These are phyloP conservation scores for Sebastes wilsoni DNA, from an alignment of 2,797 vertebrate genomes.

Conservation along the genomic window DNA sequence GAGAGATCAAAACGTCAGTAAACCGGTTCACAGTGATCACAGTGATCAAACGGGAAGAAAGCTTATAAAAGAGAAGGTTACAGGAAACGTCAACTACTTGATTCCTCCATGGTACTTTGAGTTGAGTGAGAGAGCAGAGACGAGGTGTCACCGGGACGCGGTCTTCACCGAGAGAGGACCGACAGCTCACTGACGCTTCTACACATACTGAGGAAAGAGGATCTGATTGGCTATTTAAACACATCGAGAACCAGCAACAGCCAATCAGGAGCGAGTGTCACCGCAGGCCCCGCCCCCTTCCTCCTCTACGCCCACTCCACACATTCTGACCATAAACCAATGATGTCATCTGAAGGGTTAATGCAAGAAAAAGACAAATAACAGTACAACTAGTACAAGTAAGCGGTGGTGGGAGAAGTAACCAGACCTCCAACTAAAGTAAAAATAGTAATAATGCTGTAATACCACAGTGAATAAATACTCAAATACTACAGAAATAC, in stretches of 20 bases:
- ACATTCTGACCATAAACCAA: not conserved
- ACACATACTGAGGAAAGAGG: constrained; percentile 49
- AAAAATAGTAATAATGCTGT: too few species aligned
- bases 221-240: constrained; percentile 84
- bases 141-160: constrained; percentile 61
- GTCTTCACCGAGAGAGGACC: constrained; percentile 76
- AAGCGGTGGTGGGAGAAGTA: not conserved
- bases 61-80: constrained; percentile 81
- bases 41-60: constrained; percentile 80
- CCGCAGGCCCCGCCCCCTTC: constrained; percentile 9
- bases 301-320: not conserved
- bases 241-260: accelerated
- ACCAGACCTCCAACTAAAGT: not conserved
- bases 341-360: not conserved
- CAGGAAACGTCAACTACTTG: constrained; percentile 87
- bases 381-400: not conserved
- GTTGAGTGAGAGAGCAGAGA: constrained; percentile 63
- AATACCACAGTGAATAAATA: too few species aligned
- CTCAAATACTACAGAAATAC: too few species aligned
- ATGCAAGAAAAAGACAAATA: not conserved
- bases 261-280: constrained; percentile 68
- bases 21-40: constrained; percentile 25
- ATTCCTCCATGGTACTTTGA: constrained; percentile 82
- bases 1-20: constrained; percentile 47
- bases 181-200: not conserved